Evolutionary conservation across 2,888 invertebrate genomes (phyloP).

Genomic region (Tipula helvola): DNA sequence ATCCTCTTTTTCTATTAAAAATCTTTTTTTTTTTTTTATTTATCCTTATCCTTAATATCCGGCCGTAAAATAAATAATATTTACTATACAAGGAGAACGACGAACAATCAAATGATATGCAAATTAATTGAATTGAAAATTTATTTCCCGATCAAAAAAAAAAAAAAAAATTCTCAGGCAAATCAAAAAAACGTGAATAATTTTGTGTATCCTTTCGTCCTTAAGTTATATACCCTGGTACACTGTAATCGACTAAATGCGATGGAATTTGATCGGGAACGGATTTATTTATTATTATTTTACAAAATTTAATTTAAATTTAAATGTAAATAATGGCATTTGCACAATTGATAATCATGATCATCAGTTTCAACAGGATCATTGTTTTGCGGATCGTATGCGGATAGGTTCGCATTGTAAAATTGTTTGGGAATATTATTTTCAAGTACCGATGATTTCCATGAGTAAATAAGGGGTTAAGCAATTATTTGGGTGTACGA

Average conservation of each 20-base stretch:
- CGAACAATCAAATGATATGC: slow-evolving; percentile 4
- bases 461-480: background rate
- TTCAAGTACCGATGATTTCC: background rate
- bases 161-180: background rate
- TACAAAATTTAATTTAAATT: background rate
- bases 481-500: background rate
- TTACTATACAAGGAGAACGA: background rate
- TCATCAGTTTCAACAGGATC: background rate
- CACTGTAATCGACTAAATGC: background rate
- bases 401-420: background rate
- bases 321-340: background rate
- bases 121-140: slow-evolving; percentile 8
- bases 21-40: background rate
- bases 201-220: background rate
- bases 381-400: background rate
- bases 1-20: slow-evolving; percentile 5
- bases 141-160: background rate
- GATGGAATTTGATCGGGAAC: background rate
- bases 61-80: background rate
- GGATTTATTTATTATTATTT: background rate
- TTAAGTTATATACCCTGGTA: background rate
- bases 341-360: slow-evolving; percentile 8
- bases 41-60: slow-evolving; percentile 7
- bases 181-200: slow-evolving; percentile 7
- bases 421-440: background rate